These are phyloP conservation scores for Onthophagus sagittarius DNA, from an alignment of 2,888 invertebrate genomes.

Conservation along the genomic window DNA sequence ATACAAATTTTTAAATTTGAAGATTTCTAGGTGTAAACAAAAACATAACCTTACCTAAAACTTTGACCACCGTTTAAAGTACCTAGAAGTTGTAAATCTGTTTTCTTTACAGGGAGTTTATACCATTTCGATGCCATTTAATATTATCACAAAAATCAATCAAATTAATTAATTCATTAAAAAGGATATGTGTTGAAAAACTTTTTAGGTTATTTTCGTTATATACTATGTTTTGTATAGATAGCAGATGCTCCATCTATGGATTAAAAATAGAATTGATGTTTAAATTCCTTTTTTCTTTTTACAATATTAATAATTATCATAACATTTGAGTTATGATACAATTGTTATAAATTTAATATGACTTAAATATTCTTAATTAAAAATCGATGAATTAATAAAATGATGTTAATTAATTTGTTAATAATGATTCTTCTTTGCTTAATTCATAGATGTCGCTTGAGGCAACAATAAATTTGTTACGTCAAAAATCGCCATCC, in stretches of 20 bases:
- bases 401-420: no score
- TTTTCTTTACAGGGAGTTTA: slow-evolving; percentile 53
- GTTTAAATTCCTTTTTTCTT: no score
- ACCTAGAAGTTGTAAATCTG: slow-evolving; percentile 61
- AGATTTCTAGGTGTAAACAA: slow-evolving; percentile 4
- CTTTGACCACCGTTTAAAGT: slow-evolving; percentile 81
- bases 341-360: no score
- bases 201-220: neutral
- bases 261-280: no score
- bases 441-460: neutral
- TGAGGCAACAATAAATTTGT: neutral
- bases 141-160: neutral
- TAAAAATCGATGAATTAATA: no score
- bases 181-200: slow-evolving; percentile 4
- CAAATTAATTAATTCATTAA: neutral
- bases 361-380: no score
- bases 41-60: slow-evolving; percentile 60
- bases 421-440: no score
- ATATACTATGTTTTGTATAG: no score
- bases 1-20: neutral
- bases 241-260: no score
- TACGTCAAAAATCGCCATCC: neutral
- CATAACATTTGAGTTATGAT: no score
- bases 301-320: no score
- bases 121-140: slow-evolving; percentile 43